Conservation (phyloP, 2,888 invertebrate species). For the Ochropacha duplaris region DNA sequence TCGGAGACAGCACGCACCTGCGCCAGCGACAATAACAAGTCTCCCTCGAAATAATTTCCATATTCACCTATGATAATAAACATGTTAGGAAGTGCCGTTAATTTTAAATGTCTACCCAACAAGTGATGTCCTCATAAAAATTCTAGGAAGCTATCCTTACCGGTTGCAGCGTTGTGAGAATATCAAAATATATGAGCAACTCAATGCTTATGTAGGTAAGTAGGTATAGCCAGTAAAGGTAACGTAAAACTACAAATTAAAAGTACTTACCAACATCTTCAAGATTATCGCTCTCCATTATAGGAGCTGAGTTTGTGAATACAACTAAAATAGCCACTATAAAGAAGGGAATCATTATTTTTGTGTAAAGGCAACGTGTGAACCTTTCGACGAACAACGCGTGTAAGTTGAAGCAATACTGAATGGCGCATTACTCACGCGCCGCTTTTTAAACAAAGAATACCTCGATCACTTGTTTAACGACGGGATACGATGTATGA, state of each 20-base stretch:
- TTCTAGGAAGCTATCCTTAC: background rate
- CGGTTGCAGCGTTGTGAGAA: background rate
- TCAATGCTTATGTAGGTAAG: background rate
- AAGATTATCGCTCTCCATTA: background rate
- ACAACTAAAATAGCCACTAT: background rate
- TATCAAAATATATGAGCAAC: background rate
- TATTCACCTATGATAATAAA: constrained; percentile 43
- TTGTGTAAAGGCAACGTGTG: background rate
- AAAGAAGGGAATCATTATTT: background rate
- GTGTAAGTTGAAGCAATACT: constrained; percentile 13
- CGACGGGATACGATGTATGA: background rate
- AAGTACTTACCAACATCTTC: background rate
- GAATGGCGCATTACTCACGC: constrained; percentile 10
- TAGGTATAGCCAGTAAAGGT: background rate
- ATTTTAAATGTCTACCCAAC: background rate
- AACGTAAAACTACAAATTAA: background rate
- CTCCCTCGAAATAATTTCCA: constrained; percentile 77
- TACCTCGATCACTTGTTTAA: constrained; percentile 7
- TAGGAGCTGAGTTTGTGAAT: background rate
- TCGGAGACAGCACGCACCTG: constrained; percentile 51
- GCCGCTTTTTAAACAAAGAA: constrained; percentile 25
- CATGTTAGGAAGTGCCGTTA: background rate
- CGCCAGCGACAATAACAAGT: constrained; percentile 61
- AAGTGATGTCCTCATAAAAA: background rate
- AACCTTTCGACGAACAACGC: background rate